Base-by-base conservation (phyloP, 2,888 invertebrate genomes). In the Synergus laeviventris region DNA sequence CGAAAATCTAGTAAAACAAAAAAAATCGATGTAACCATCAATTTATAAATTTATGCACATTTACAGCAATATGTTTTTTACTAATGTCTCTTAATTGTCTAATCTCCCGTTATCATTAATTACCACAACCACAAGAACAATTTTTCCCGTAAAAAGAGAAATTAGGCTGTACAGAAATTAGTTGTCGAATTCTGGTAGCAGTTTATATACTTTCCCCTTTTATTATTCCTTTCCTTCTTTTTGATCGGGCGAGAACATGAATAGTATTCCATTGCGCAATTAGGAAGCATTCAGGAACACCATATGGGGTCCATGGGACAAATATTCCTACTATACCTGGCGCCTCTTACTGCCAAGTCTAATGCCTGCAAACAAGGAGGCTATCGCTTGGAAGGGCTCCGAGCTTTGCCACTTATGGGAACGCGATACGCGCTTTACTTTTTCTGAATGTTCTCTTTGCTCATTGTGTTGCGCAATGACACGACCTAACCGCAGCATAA, bases 401-500 rank as follows among this genome's bases (percentile, higher is more conserved):
- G 80, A 82, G 81, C 85, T 82, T 66, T 16, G 86, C 84, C 85
- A 87, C 86, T 86, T 85, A 88, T 87, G 87, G 87, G 88, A 88
- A 88, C 85, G 84, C 82, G 84, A 85, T 87, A 86, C 83, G 83
- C 82, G 84, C 84, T 84, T 84, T 84, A 85, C 84, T 83, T 86
- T 79, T 84, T 86, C 49, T 70, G 77, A 64, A 83, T 87, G 87
- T 85, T 87, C 87, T 87, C 85, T 88, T 87, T 84, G 59, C 84
- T 82, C 84, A 86, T 87, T 87, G 81, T 88, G 88, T 88, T 87
- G 84, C 85, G 87, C 85, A 87, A 87, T 85, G 79, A 76, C 82
- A 78, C 81, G 82, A 78, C 81, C 81, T 77, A 81, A 79, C 79
- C 78, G 77, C 78, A 61, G 74, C 66, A 82, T 76, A 85, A 87